phyloP scores from a whole-genome alignment of 2,888 invertebrate genomes.

The Mamestra brassicae region DNA sequence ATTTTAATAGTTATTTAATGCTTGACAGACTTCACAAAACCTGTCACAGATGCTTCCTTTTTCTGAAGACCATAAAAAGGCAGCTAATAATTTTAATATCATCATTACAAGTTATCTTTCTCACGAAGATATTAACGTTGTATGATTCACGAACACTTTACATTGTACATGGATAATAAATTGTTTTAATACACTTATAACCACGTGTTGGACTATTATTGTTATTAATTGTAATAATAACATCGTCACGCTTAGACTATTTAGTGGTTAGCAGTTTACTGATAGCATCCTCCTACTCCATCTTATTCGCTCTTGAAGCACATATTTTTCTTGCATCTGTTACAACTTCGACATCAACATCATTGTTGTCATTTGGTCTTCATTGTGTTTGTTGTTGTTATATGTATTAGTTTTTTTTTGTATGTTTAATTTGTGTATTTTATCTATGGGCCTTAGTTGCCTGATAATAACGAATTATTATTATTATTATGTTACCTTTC shows the following conservation, averaged over 20 bases:
- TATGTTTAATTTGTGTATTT: no score
- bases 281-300: neutral
- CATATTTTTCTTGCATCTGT: neutral
- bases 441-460: no score
- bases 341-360: neutral
- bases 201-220: constrained; percentile 46
- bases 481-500: no score
- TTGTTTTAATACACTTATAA: constrained; percentile 11
- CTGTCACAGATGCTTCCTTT: neutral
- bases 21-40: neutral
- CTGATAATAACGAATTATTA: no score
- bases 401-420: no score
- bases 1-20: neutral
- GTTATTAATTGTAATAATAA: constrained; percentile 15
- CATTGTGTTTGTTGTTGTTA: no score
- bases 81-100: constrained; percentile 18
- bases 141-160: constrained; percentile 48
- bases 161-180: constrained; percentile 24
- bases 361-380: no score
- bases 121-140: constrained; percentile 44
- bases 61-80: constrained; percentile 3
- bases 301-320: neutral
- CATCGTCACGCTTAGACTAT: neutral
- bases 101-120: constrained; percentile 33
- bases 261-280: neutral